Base-by-base conservation (phyloP, 1,140 invertebrate genomes). In the Odontomachus brunneus region DNA sequence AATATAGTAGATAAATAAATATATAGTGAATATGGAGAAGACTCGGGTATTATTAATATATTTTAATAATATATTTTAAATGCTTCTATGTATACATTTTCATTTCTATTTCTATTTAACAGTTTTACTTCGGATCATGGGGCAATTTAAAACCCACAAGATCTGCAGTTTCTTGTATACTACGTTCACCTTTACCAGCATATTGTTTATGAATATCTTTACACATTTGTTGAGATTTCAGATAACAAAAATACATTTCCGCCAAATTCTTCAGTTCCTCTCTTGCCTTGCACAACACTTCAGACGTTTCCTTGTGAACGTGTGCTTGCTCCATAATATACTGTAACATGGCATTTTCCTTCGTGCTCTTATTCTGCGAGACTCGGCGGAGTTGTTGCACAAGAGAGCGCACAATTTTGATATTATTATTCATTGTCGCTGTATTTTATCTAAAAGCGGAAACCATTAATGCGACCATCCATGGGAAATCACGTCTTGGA, bases 121-220 rank as follows among this genome's bases (percentile, higher is more conserved):
- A n/a, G n/a, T n/a, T 76, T 93, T 92, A 96, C 90, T 96, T 97
- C 17, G 97, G 96, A 94, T 97, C 97, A 90, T 97, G 96, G 0
- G 97, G 97, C 44, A 98, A 92, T 90, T 97, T 97, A 87, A 98
- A 97, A 29, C 97, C 97, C 69, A 98, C 97, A 89, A 98, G 93
- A 88, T 96, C 95, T 17, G 97, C 97, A 12, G 97, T 98, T 86
- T 97, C 96, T 87, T 96, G 95, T 11, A 97, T 93, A 59, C 94
- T 95, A 63, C 97, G 94, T 92, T 98, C 97, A 19, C 97, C 97
- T 92, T 96, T 96, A 12, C 97, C 97, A 88, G 96, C 95, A 91
- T 96, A 98, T 59, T 96, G 95, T 11, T 92, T 91, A 82, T 96
- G 95, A n/a, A 98, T 95, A 91, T 97, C 96, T 83, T 96, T 95